These are phyloP conservation scores for Charina bottae DNA, from an alignment of 2,113 vertebrate genomes.

Conservation along the genomic window DNA sequence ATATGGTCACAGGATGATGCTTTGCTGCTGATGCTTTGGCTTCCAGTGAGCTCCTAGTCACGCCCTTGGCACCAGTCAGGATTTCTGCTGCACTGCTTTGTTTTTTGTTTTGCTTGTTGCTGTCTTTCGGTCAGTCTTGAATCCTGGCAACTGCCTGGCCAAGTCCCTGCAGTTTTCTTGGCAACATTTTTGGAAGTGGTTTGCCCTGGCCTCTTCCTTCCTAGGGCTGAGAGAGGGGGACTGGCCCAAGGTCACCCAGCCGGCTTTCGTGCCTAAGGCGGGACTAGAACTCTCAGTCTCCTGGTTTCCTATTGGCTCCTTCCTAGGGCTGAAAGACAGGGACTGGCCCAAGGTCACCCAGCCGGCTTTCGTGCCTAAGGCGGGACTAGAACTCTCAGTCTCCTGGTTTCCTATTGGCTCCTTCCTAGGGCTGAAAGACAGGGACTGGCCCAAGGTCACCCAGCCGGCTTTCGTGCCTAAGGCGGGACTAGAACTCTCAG, in stretches of 20 bases:
- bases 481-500: too few species aligned
- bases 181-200: not conserved
- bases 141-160: not conserved
- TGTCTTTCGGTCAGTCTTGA: not conserved
- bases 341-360: too few species aligned
- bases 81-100: not conserved
- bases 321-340: too few species aligned
- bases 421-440: too few species aligned
- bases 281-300: not conserved
- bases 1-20: not conserved
- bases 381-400: too few species aligned
- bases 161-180: not conserved
- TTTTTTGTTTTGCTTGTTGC: not conserved
- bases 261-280: not conserved
- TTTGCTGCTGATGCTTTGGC: not conserved
- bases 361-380: too few species aligned
- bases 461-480: too few species aligned
- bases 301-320: too few species aligned
- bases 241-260: not conserved
- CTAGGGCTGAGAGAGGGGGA: not conserved
- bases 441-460: too few species aligned
- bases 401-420: too few species aligned
- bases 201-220: not conserved
- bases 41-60: not conserved
- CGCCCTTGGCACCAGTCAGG: not conserved